phyloP scores from a whole-genome alignment of 2,113 vertebrate species.

The Donacobius atricapilla region DNA sequence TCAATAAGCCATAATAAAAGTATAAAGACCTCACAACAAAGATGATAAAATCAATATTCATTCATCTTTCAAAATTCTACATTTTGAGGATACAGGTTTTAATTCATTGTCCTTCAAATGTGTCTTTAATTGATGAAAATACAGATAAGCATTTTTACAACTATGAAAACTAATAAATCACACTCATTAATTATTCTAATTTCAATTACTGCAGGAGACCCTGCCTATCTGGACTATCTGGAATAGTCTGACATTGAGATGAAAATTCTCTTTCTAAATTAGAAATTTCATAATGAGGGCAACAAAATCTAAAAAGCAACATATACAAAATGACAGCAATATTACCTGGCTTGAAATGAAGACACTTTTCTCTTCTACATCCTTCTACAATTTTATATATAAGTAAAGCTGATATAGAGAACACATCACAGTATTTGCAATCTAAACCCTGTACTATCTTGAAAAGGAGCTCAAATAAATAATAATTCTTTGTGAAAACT shows the following conservation, averaged over 20 bases:
- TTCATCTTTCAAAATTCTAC: background rate
- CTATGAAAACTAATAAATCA: background rate
- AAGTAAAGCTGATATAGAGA: background rate
- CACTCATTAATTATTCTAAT: background rate
- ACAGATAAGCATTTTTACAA: background rate
- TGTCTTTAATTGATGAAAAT: background rate
- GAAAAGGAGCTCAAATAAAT: background rate
- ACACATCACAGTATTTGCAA: background rate
- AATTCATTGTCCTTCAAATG: background rate
- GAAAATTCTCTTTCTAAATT: background rate
- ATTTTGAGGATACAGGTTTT: background rate
- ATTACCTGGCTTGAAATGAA: background rate
- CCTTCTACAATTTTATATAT: background rate
- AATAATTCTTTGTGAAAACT: background rate
- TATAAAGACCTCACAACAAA: background rate
- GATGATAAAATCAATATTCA: background rate
- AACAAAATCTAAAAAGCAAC: background rate
- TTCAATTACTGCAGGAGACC: background rate
- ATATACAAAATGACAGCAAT: background rate
- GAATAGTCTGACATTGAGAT: background rate
- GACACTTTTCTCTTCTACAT: background rate
- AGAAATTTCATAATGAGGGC: background rate
- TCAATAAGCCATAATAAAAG: background rate
- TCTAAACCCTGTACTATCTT: rapidly evolving
- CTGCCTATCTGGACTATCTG: background rate